These are phyloP conservation scores for Phaethon lepturus DNA, from an alignment of 2,113 vertebrate species.

Conservation along the genomic window DNA sequence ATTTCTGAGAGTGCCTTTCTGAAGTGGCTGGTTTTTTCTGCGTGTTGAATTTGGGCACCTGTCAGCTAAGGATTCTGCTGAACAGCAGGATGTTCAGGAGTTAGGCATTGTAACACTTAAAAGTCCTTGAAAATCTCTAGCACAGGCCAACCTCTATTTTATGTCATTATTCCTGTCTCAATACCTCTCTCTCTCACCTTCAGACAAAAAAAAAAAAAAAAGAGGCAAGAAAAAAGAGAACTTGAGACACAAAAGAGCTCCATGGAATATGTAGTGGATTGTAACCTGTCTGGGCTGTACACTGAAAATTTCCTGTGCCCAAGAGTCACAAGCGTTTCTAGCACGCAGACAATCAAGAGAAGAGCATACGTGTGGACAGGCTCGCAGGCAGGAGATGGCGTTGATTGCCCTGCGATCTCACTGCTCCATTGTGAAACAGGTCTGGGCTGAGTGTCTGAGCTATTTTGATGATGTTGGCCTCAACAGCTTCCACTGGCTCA, in stretches of 20 bases:
- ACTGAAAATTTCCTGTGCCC: background rate
- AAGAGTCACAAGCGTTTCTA: background rate
- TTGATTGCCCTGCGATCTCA: background rate
- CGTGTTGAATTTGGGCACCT: background rate
- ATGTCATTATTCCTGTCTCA: background rate
- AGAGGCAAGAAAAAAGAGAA: too few species aligned
- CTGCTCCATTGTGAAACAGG: background rate
- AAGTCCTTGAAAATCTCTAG: background rate
- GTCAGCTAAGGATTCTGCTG: background rate
- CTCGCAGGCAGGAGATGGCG: background rate
- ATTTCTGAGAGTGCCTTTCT: background rate
- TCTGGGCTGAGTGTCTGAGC: background rate
- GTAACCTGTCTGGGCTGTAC: background rate
- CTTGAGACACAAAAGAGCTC: background rate
- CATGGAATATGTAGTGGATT: background rate
- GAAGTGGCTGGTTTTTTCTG: background rate
- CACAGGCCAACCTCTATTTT: background rate
- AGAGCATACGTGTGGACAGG: background rate
- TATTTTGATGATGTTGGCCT: constrained; percentile 22
- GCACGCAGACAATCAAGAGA: background rate
- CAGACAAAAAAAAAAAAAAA: fast-evolving
- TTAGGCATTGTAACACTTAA: background rate
- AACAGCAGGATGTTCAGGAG: background rate
- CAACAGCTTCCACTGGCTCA: constrained; percentile 15
- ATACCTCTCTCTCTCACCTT: background rate